A percentile compares a stretch with the other conserved stretches of the same genome.
These are phyloP conservation scores for Geophilus truncorum DNA, from an alignment of 2,888 invertebrate species.

Conservation along the genomic window DNA sequence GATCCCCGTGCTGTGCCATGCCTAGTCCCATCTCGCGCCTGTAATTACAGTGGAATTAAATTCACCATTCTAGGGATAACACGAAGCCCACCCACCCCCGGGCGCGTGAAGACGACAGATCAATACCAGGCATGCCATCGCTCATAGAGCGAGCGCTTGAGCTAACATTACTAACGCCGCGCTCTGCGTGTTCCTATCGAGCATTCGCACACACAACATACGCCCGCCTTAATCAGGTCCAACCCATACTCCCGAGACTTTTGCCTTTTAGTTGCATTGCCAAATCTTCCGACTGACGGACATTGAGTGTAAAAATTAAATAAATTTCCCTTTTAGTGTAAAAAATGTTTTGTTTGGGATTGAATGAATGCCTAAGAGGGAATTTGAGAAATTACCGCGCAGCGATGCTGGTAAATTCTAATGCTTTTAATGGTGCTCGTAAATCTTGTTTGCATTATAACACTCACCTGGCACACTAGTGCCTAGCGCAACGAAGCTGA, in stretches of 20 bases:
- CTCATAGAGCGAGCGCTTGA: neutral
- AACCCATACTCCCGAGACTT: neutral
- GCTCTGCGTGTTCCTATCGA: neutral
- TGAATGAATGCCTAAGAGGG: too few relatives aligned
- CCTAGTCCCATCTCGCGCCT: neutral
- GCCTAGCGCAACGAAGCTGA: conserved; percentile 95
- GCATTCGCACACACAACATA: neutral
- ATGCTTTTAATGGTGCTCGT: neutral
- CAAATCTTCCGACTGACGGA: neutral
- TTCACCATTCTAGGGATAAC: neutral
- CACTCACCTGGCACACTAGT: conserved; percentile 91
- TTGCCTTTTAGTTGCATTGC: neutral
- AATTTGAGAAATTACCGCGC: neutral
- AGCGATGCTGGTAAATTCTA: neutral
- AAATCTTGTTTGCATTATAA: neutral
- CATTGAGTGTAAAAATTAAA: neutral
- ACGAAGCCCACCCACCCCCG: neutral
- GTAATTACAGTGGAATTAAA: conserved; percentile 2
- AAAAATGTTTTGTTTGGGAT: too few relatives aligned
- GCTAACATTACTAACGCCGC: neutral
- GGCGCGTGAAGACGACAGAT: neutral
- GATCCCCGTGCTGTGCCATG: neutral
- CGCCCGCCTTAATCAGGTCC: neutral
- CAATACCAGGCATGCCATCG: conserved; percentile 11
- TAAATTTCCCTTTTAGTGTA: neutral